A percentile compares a stretch with the other conserved stretches of the same genome.
Conservation (phyloP, 2,113 vertebrate genomes). For the Oryzias curvinotus region DNA sequence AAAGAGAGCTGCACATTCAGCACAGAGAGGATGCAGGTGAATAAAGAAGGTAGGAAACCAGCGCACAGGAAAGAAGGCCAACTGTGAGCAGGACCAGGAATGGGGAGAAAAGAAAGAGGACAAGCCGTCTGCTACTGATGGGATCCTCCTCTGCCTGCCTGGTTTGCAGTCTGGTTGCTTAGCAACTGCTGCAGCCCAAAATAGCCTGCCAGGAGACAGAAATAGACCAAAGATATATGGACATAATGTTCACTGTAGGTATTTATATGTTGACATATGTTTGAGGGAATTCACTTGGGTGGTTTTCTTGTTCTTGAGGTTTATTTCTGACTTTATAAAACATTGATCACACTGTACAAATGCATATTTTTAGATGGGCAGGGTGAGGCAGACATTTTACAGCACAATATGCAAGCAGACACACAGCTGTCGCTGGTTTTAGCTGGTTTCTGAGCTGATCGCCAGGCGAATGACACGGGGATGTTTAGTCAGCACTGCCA, state of each 20-base stretch:
- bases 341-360: not conserved
- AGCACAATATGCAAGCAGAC: conserved; percentile 37
- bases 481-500: conserved; percentile 69
- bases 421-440: conserved; percentile 22
- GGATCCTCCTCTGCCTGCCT: conserved; percentile 65
- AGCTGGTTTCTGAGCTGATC: conserved; percentile 58
- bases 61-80: conserved; percentile 7
- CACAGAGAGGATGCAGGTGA: conserved; percentile 6
- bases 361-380: not conserved
- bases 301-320: not conserved
- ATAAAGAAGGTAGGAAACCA: not conserved
- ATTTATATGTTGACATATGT: conserved; percentile 28
- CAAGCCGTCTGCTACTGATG: conserved; percentile 68
- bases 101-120: conserved; percentile 56
- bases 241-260: conserved; percentile 38
- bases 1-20: not conserved
- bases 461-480: conserved; percentile 70
- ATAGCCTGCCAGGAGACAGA: conserved; percentile 71
- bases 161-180: conserved; percentile 73
- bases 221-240: conserved; percentile 71
- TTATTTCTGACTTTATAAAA: not conserved
- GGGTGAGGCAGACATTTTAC: conserved; percentile 33
- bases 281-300: not conserved
- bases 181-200: conserved; percentile 72
- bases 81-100: conserved; percentile 24